Conservation (phyloP, 2,113 vertebrate species). For the Colaptes auratus region DNA sequence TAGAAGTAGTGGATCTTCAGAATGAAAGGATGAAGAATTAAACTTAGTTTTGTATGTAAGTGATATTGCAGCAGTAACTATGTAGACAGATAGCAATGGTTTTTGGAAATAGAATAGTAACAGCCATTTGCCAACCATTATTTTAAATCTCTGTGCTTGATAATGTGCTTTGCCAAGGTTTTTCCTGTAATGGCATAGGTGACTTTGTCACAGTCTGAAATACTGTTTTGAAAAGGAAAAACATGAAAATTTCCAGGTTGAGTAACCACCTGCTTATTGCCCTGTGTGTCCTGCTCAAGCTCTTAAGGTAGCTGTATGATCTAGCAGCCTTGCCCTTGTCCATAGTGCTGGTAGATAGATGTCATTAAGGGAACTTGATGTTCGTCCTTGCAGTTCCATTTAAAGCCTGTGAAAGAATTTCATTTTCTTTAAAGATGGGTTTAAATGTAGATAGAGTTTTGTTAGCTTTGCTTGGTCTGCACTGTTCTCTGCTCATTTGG, state of each 20-base stretch:
- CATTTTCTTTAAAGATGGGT: not conserved
- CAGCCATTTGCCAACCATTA: not conserved
- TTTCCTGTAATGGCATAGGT: not conserved
- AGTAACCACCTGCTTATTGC: not conserved
- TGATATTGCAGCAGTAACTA: not conserved
- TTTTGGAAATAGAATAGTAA: not conserved
- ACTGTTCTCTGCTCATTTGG: not conserved
- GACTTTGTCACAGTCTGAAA: not conserved
- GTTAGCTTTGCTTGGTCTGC: not conserved
- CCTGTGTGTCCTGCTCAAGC: not conserved
- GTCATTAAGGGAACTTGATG: not conserved
- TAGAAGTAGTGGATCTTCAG: not conserved
- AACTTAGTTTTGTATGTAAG: not conserved
- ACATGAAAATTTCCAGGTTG: not conserved
- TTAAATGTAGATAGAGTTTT: not conserved
- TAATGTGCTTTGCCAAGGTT: not conserved
- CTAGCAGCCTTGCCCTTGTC: not conserved
- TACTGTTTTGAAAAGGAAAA: not conserved
- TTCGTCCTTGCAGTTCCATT: not conserved
- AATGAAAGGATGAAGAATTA: not conserved
- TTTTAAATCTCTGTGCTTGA: not conserved
- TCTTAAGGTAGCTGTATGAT: not conserved
- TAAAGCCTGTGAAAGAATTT: not conserved
- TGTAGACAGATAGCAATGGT: not conserved
- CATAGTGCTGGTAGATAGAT: not conserved